A percentile compares a stretch with the other conserved stretches of the same genome.
Evolutionary conservation across 2,113 vertebrate species (phyloP).

Genomic region (Callocephalon fimbriatum): DNA sequence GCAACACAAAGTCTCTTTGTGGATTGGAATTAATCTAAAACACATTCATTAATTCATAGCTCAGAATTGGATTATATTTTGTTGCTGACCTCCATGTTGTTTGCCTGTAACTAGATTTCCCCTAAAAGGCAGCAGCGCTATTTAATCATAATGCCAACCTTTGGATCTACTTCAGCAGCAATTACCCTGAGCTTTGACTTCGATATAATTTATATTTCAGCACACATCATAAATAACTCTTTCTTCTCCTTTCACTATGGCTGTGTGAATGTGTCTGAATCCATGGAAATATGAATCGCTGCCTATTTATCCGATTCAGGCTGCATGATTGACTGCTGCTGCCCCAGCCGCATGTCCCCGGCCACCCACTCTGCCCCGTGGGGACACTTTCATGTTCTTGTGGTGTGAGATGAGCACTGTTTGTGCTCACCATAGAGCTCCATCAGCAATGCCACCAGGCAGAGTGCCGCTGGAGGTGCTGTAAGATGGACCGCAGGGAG

Average conservation of each 20-base stretch:
- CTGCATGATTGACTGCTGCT: background rate
- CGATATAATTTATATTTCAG: slow-evolving; percentile 57
- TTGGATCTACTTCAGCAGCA: slow-evolving; percentile 62
- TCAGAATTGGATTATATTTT: slow-evolving; percentile 68
- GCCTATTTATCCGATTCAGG: background rate
- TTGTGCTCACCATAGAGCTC: background rate
- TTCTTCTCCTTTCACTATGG: background rate
- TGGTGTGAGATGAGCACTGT: background rate
- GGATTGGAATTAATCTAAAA: slow-evolving; percentile 71
- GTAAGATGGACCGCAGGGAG: background rate
- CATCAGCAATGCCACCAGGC: background rate
- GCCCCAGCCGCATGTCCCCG: background rate
- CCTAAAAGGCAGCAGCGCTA: slow-evolving; percentile 44
- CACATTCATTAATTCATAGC: slow-evolving; percentile 71
- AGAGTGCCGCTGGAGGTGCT: background rate
- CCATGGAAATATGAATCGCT: background rate
- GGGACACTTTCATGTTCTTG: background rate
- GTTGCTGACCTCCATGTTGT: slow-evolving; percentile 67
- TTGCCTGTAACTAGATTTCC: slow-evolving; percentile 69
- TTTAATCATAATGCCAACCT: slow-evolving; percentile 71
- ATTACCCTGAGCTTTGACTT: slow-evolving; percentile 65
- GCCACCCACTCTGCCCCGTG: background rate
- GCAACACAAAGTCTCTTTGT: slow-evolving; percentile 63
- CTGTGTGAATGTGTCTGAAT: background rate
- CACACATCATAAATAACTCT: slow-evolving; percentile 51